These are phyloP conservation scores for Holcopasites calliopsidis DNA, from an alignment of 1,140 invertebrate genomes.

Conservation along the genomic window DNA sequence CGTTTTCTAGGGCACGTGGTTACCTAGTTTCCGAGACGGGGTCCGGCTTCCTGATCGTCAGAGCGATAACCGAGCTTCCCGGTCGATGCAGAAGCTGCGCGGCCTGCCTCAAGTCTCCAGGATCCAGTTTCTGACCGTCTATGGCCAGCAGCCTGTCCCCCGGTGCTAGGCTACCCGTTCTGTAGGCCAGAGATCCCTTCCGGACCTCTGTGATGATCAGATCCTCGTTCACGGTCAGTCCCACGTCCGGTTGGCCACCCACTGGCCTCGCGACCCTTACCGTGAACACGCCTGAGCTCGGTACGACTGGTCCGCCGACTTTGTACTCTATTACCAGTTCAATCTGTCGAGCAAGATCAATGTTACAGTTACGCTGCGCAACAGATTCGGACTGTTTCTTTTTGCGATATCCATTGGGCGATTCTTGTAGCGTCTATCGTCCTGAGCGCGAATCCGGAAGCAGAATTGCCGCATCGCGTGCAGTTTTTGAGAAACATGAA, in stretches of 20 bases:
- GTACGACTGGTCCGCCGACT: conserved; percentile 95
- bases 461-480: no score
- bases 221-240: conserved; percentile 91
- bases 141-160: conserved; percentile 94
- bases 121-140: conserved; percentile 90
- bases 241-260: conserved; percentile 85
- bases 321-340: conserved; percentile 92
- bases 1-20: no score
- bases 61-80: conserved; percentile 87
- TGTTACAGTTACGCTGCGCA: no score
- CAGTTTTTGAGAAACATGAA: no score
- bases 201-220: conserved; percentile 91
- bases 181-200: conserved; percentile 93
- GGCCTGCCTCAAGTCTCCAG: conserved; percentile 84
- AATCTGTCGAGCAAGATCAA: conserved; percentile 73
- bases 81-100: conserved; percentile 87
- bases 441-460: no score
- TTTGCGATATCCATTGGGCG: no score
- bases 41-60: conserved; percentile 85
- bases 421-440: no score
- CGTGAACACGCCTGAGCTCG: conserved; percentile 92
- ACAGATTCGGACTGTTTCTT: no score
- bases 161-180: conserved; percentile 90
- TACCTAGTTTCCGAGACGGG: conserved; percentile 75
- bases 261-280: conserved; percentile 91